phyloP scores from a whole-genome alignment of 2,888 invertebrate genomes.

The Drosophila flavopinicola region DNA sequence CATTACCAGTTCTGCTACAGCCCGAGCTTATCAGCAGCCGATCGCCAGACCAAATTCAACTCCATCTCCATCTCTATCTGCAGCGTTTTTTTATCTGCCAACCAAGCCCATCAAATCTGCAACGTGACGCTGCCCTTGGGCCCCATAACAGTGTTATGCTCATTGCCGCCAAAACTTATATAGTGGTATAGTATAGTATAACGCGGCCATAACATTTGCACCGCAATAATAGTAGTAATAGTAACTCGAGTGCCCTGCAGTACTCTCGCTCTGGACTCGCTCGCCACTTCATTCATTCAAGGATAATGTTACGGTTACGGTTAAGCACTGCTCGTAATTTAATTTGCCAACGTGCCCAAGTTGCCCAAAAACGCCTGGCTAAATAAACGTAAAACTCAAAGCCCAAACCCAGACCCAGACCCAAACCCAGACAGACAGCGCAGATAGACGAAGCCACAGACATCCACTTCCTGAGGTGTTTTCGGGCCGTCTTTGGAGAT shows the following conservation, averaged over 20 bases:
- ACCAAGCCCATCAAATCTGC: constrained; percentile 74
- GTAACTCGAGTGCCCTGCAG: constrained; percentile 43
- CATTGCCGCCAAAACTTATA: constrained; percentile 28
- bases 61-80: constrained; percentile 26
- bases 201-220: constrained; percentile 79
- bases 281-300: constrained; percentile 62
- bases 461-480: constrained; percentile 9
- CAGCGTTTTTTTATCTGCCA: constrained; percentile 15
- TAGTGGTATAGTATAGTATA: constrained; percentile 31
- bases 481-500: constrained; percentile 21
- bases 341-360: constrained; percentile 67
- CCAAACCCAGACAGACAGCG: constrained; percentile 21
- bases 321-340: constrained; percentile 68
- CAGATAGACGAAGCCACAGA: constrained; percentile 5
- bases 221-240: constrained; percentile 78
- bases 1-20: constrained; percentile 68
- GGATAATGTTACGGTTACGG: constrained; percentile 77
- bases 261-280: constrained; percentile 4
- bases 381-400: constrained; percentile 17
- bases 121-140: constrained; percentile 78
- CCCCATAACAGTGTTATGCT: constrained; percentile 59
- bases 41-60: constrained; percentile 47
- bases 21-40: constrained; percentile 61
- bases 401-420: no score
- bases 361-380: constrained; percentile 15